Percentiles rank a stretch among this genome's conserved stretches.
phyloP scores from a whole-genome alignment of 2,797 vertebrate species.

The Potorous gilbertii region DNA sequence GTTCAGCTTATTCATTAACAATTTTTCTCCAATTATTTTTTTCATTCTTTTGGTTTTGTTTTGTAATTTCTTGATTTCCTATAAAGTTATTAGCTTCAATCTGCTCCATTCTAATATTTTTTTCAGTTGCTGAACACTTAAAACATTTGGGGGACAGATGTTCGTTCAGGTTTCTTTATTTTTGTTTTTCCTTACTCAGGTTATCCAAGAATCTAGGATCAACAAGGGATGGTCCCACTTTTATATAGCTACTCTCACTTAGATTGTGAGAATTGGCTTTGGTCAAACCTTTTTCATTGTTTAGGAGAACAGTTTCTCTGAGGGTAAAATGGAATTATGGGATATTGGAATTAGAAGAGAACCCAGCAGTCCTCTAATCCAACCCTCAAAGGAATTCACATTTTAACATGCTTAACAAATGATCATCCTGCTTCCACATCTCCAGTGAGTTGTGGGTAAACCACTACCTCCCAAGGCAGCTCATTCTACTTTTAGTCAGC shows the following conservation, averaged over 20 bases:
- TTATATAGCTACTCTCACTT: neutral
- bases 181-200: neutral
- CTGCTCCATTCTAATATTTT: too few species aligned
- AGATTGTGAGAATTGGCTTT: neutral
- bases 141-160: neutral
- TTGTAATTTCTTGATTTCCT: too few species aligned
- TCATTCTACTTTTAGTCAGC: too few species aligned
- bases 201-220: neutral
- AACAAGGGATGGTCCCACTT: neutral
- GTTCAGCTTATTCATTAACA: neutral
- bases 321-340: neutral
- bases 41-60: too few species aligned
- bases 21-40: neutral
- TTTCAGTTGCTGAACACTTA: neutral
- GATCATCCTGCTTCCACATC: neutral
- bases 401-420: too few species aligned
- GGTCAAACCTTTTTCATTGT: neutral
- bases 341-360: neutral
- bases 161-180: neutral
- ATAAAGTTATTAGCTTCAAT: too few species aligned
- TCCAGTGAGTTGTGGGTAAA: neutral
- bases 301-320: neutral
- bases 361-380: neutral
- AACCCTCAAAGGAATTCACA: neutral
- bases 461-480: too few species aligned